phyloP scores from a whole-genome alignment of 2,888 invertebrate species.

The Drosophila eohydei region DNA sequence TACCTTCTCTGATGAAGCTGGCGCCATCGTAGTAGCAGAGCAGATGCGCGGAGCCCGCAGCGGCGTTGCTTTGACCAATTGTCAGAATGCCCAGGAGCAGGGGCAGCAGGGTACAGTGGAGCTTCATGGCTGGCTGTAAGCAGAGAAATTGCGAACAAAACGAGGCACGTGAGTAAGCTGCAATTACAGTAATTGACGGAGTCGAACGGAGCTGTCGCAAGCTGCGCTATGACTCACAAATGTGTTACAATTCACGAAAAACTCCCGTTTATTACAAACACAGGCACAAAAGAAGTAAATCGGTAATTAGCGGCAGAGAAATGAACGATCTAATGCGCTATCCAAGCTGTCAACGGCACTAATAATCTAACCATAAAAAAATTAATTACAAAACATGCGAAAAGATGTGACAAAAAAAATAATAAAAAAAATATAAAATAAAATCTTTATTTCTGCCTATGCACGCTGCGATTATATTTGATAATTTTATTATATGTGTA shows the following conservation, averaged over 20 bases:
- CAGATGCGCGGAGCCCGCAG: slow-evolving; percentile 62
- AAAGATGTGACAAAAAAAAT: not conserved
- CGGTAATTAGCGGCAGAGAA: slow-evolving; percentile 4
- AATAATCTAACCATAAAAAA: not conserved
- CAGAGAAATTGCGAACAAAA: slow-evolving; percentile 15
- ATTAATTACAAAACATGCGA: slow-evolving; percentile 7
- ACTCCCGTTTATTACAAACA: not conserved
- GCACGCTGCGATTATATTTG: slow-evolving; percentile 6
- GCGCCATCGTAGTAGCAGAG: slow-evolving; percentile 83
- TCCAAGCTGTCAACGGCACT: slow-evolving; percentile 4
- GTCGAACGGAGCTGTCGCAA: not conserved
- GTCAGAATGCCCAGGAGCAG: slow-evolving; percentile 71
- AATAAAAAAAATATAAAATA: not conserved
- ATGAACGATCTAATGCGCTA: not conserved
- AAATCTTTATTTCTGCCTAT: not conserved
- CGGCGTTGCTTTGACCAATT: slow-evolving; percentile 58
- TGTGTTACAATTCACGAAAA: slow-evolving; percentile 2
- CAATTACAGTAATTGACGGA: slow-evolving; percentile 27
- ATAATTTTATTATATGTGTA: slow-evolving; percentile 1
- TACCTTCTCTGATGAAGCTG: slow-evolving; percentile 83
- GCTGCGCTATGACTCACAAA: slow-evolving; percentile 16
- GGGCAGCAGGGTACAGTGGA: slow-evolving; percentile 64
- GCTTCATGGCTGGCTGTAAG: slow-evolving; percentile 73
- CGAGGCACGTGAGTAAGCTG: slow-evolving; percentile 17
- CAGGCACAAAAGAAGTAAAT: not conserved